A percentile compares a stretch with the other conserved stretches of the same genome.
Conservation (phyloP, 2,113 vertebrate genomes). For the Ceyx margarethae region DNA sequence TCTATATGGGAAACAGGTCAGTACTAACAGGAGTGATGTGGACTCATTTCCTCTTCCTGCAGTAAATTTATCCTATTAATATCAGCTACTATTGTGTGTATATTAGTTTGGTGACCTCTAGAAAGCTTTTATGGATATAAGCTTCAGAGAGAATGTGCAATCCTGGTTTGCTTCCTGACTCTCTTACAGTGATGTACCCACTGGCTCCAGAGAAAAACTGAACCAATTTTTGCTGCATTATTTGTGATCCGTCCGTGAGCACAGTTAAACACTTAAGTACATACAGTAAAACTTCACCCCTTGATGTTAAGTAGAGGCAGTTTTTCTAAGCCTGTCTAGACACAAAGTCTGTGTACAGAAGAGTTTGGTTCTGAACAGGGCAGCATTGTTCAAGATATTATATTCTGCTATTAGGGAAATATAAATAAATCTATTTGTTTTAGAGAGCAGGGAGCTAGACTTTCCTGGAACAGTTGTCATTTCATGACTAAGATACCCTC, state of each 20-base stretch:
- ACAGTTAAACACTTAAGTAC: background rate
- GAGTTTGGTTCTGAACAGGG: conserved; percentile 5
- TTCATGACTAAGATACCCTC: background rate
- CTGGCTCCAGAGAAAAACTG: background rate
- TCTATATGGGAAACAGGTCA: background rate
- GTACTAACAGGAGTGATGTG: background rate
- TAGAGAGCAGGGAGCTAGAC: background rate
- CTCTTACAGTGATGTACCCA: background rate
- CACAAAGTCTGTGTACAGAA: background rate
- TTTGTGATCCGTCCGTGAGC: background rate
- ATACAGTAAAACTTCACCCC: background rate
- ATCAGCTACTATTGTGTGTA: background rate
- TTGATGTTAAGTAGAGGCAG: background rate
- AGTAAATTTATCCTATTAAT: background rate
- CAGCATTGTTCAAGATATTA: background rate
- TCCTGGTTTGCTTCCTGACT: background rate
- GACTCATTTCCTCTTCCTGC: conserved; percentile 49
- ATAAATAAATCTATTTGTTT: background rate
- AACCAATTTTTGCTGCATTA: background rate
- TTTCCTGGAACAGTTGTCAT: background rate
- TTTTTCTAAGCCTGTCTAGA: conserved; percentile 27
- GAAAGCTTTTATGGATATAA: background rate
- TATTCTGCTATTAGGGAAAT: background rate
- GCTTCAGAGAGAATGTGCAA: background rate
- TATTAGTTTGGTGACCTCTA: background rate